A percentile compares a stretch with the other conserved stretches of the same genome.
These are phyloP conservation scores for Muntiacus muntjak DNA, from an alignment of 2,113 vertebrate genomes.

Conservation along the genomic window DNA sequence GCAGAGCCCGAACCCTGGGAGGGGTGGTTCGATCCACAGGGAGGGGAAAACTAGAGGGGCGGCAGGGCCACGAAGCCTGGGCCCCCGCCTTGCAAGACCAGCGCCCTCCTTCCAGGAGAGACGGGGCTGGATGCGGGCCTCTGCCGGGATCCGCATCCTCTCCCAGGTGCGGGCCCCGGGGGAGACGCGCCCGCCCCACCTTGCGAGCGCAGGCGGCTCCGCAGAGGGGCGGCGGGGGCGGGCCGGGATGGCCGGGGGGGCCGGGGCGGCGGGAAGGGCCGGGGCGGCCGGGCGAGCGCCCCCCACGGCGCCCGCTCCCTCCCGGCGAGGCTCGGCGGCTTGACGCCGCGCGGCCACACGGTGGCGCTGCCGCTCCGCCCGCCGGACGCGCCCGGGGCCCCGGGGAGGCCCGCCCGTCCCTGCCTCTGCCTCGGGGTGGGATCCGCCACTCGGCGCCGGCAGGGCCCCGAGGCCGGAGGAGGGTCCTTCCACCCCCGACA, in stretches of 20 bases:
- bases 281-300: too few relatives aligned
- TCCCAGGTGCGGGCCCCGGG: accelerated
- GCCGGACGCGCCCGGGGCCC: background rate
- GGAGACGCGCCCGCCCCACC: too few relatives aligned
- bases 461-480: too few relatives aligned
- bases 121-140: accelerated
- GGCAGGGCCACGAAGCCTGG: slow-evolving; percentile 26
- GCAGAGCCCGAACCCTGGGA: background rate
- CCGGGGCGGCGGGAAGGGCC: too few relatives aligned
- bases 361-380: slow-evolving; percentile 64
- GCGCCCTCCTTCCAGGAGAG: slow-evolving; percentile 37
- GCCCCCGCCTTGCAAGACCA: slow-evolving; percentile 24
- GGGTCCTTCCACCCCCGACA: background rate
- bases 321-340: background rate
- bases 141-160: background rate
- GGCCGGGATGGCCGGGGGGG: too few relatives aligned
- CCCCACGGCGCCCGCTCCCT: too few relatives aligned
- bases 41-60: background rate
- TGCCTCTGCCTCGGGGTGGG: too few relatives aligned
- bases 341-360: slow-evolving; percentile 38
- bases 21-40: too few relatives aligned
- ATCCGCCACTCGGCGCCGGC: background rate
- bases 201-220: background rate
- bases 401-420: too few relatives aligned
- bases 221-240: too few relatives aligned